phyloP scores from a whole-genome alignment of 2,113 vertebrate species.

The Athene noctua region DNA sequence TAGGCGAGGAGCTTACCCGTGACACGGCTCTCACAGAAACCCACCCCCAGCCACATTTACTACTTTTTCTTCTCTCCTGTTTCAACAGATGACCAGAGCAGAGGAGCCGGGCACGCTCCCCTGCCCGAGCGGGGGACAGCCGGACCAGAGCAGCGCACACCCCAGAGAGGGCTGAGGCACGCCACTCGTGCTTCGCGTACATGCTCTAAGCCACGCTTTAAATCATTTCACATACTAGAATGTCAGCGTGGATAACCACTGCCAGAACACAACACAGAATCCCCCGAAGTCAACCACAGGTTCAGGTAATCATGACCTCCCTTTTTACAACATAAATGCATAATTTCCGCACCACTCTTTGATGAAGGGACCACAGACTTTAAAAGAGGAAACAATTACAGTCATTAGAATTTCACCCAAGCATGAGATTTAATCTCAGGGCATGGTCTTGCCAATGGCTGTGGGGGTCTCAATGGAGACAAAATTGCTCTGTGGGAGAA shows the following conservation, averaged over 20 bases:
- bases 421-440: slow-evolving; percentile 62
- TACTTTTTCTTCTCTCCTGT: neutral
- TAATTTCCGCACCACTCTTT: slow-evolving; percentile 67
- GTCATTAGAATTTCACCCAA: slow-evolving; percentile 65
- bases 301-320: slow-evolving; percentile 61
- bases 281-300: slow-evolving; percentile 51
- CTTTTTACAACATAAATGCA: slow-evolving; percentile 46
- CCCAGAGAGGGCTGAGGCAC: neutral
- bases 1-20: neutral
- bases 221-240: slow-evolving; percentile 12
- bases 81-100: neutral
- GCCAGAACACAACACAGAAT: slow-evolving; percentile 51
- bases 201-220: neutral
- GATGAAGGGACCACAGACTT: slow-evolving; percentile 60
- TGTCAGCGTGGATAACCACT: slow-evolving; percentile 33
- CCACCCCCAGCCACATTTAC: neutral
- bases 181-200: neutral
- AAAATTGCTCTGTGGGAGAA: slow-evolving; percentile 59
- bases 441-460: slow-evolving; percentile 48
- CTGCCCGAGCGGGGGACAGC: neutral
- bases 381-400: slow-evolving; percentile 72
- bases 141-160: neutral
- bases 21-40: neutral
- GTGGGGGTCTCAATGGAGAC: slow-evolving; percentile 47
- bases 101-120: neutral